A percentile compares a stretch with the other conserved stretches of the same genome.
phyloP scores from a whole-genome alignment of 2,797 vertebrate species.

The Heteromormyrus szaboi region DNA sequence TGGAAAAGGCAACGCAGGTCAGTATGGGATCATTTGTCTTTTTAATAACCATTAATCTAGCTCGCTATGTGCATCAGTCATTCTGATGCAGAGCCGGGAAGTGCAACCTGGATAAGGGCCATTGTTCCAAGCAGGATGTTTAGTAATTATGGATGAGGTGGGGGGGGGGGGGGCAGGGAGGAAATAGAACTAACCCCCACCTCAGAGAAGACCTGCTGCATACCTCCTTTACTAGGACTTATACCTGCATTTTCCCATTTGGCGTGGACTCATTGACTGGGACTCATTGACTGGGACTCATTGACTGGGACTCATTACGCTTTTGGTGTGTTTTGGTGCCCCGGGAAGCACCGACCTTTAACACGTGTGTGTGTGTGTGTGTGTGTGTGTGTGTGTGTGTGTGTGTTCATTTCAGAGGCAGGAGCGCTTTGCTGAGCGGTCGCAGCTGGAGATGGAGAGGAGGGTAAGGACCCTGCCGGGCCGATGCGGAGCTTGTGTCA shows the following conservation, averaged over 20 bases:
- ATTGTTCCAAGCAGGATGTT: not conserved
- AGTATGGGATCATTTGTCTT: conserved; percentile 26
- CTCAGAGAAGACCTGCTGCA: not conserved
- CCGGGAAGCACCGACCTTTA: not conserved
- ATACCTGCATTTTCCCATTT: not conserved
- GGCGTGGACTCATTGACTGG: not conserved
- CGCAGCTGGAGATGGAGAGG: conserved; percentile 98
- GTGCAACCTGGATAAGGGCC: not conserved
- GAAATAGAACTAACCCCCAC: not conserved
- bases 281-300: not conserved
- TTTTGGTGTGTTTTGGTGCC: not conserved
- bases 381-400: conserved; percentile 22
- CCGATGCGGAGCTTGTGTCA: not conserved
- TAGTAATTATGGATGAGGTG: not conserved
- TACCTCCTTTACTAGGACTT: not conserved
- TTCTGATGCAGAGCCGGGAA: not conserved
- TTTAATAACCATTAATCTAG: not conserved
- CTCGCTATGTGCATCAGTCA: not conserved
- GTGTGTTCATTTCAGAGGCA: conserved; percentile 77
- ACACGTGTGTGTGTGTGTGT: conserved; percentile 11
- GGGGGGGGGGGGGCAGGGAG: not conserved
- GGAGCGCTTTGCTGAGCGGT: conserved; percentile 94
- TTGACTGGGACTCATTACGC: not conserved
- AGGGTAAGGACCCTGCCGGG: conserved; percentile 70
- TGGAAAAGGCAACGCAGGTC: conserved; percentile 98